phyloP scores from a whole-genome alignment of 1,140 invertebrate genomes.

The Teleogryllus occipitalis region DNA sequence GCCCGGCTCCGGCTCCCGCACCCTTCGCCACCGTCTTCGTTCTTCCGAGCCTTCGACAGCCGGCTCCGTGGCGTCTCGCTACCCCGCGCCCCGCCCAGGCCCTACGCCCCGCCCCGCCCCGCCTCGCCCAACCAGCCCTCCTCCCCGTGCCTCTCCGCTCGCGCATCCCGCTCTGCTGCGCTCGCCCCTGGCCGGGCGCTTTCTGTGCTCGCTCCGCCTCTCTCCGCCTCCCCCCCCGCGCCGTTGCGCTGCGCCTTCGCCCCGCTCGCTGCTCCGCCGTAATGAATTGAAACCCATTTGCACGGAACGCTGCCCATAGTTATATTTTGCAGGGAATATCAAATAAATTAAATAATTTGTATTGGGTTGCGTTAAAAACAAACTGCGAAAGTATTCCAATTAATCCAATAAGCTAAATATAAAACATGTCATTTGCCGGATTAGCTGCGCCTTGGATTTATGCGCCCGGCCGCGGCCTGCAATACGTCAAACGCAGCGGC shows the following conservation, averaged over 20 bases:
- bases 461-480: not conserved
- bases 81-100: not conserved
- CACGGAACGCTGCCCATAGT: not conserved
- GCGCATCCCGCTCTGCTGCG: not conserved
- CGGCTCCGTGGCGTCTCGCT: no score
- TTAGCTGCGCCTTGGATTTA: not conserved
- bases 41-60: no score
- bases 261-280: not conserved
- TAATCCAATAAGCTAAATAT: conserved; percentile 6
- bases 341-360: conserved; percentile 6
- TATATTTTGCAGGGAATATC: not conserved
- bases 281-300: not conserved
- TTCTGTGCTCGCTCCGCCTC: not conserved
- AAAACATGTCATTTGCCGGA: not conserved
- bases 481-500: not conserved
- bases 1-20: not conserved
- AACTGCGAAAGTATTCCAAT: not conserved
- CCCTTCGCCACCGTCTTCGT: no score
- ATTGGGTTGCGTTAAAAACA: not conserved
- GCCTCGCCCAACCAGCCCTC: not conserved
- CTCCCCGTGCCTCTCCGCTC: not conserved
- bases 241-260: not conserved
- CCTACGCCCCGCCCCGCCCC: not conserved
- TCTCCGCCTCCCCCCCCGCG: not conserved
- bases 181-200: not conserved